Evolutionary conservation across 2,888 invertebrate genomes (phyloP), one percentile per base, ranked within the genome.

Genomic region (Tetheella fluctuosa): DNA sequence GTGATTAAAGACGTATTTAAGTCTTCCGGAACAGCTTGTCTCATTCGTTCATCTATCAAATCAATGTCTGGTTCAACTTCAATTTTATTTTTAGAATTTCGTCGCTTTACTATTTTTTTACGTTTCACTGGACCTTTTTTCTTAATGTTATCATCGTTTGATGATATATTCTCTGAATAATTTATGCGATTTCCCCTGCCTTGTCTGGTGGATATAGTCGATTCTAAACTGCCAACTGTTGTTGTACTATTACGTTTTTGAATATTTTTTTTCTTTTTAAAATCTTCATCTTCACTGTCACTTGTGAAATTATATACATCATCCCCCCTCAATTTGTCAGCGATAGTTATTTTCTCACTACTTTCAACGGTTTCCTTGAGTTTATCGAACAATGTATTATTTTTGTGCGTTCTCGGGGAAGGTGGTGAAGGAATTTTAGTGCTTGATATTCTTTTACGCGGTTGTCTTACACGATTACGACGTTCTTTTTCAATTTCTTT

Each of bases 201-300:
- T 1, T 71, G 69, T 5, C 72, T 71, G 23, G 66, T 74, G 8
- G 75, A 70, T 4, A 68, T 63, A 0, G 68, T 57, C 7, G 83
- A 78, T 39, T 79, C 75, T 25, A 64, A 48, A 64, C 77, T 81
- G 6, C 62, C 75, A 10, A 73, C 42, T 23, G 73, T 76, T 8
- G 77, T 77, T 0, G 69, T 64, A 61, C 78, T 80, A 3, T 71
- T 68, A 7, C 73, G 77, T 63, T 80, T 82, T 3, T 71, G 69
- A 20, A 79, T 25, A 34, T 68, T 67, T 65, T 76, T 83, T 62
- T 83, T 83, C 34, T 70, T 76, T 59, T 80, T 79, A 60, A 89
- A 89, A 67, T 86, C 83, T 37, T 83, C 81, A 61, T 89, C 89
- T 25, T 90, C 91, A 62, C 89, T 91, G n/a, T 88, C 91, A 58